Evolutionary conservation across 2,888 invertebrate genomes (phyloP).

Genomic region (Graphium colonna): DNA sequence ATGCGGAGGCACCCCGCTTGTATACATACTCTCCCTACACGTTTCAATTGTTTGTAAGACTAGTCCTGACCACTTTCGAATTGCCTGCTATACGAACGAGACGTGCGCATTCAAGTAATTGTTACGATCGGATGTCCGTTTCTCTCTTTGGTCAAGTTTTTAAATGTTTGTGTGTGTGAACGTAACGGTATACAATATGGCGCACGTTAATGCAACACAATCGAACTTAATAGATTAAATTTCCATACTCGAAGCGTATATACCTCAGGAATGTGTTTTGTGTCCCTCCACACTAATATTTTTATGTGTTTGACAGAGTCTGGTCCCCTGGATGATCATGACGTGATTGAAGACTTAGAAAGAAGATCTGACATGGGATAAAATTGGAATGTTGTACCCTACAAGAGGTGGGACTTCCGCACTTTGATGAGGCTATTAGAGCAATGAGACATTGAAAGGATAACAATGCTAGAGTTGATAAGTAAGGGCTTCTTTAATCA

Average conservation of each 20-base stretch:
- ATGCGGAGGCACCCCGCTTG: not conserved
- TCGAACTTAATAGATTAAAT: not conserved
- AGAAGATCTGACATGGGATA: too few species aligned
- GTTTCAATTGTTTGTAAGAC: not conserved
- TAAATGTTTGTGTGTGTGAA: not conserved
- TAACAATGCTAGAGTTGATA: too few species aligned
- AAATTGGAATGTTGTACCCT: not conserved
- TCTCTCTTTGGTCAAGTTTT: not conserved
- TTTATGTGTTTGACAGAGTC: conserved; percentile 37
- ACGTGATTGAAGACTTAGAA: not conserved
- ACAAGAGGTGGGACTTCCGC: not conserved
- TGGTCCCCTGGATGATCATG: conserved; percentile 36
- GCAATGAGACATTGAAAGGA: too few species aligned
- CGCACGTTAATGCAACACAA: conserved; percentile 3
- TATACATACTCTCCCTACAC: not conserved
- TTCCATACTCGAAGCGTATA: not conserved
- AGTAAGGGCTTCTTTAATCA: too few species aligned
- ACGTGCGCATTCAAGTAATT: not conserved
- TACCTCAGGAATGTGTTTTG: not conserved
- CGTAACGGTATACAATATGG: not conserved
- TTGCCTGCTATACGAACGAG: not conserved
- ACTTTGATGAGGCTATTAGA: too few species aligned
- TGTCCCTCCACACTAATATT: conserved; percentile 15
- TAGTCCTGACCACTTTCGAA: not conserved
- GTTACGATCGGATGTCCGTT: not conserved